These are phyloP conservation scores for Telmatochromis sp. DNA, from an alignment of 2,113 vertebrate species.

Conservation along the genomic window DNA sequence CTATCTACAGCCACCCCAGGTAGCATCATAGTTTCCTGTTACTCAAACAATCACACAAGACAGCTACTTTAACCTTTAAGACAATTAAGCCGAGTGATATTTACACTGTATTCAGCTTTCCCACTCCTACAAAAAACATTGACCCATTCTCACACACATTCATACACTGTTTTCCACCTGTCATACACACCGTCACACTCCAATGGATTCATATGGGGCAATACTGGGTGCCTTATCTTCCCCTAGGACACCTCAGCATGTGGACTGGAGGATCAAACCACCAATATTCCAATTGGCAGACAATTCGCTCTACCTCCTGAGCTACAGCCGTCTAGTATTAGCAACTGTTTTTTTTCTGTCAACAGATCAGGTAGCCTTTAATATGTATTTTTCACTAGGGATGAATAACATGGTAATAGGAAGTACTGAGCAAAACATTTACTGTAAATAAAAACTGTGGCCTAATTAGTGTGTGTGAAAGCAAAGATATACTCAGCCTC, in stretches of 20 bases:
- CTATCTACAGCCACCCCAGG: background rate
- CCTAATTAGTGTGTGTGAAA: background rate
- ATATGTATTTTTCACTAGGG: background rate
- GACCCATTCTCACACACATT: background rate
- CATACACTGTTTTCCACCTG: background rate
- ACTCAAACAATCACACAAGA: background rate
- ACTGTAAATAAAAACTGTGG: background rate
- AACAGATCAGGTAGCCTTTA: background rate
- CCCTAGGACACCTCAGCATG: background rate
- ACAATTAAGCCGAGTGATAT: background rate
- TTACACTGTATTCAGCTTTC: background rate
- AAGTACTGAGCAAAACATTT: background rate
- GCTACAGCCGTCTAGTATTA: background rate
- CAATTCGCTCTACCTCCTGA: background rate
- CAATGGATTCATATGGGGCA: background rate
- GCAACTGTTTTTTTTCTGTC: background rate
- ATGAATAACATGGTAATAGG: background rate
- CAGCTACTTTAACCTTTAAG: background rate
- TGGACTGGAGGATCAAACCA: background rate
- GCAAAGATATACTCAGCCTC: background rate
- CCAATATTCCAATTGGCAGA: background rate
- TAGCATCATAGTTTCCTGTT: background rate
- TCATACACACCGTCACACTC: background rate
- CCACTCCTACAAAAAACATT: background rate
- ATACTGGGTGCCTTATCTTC: background rate